These are phyloP conservation scores for Anadara kagoshimensis DNA, from an alignment of 1,140 invertebrate genomes.

Conservation along the genomic window DNA sequence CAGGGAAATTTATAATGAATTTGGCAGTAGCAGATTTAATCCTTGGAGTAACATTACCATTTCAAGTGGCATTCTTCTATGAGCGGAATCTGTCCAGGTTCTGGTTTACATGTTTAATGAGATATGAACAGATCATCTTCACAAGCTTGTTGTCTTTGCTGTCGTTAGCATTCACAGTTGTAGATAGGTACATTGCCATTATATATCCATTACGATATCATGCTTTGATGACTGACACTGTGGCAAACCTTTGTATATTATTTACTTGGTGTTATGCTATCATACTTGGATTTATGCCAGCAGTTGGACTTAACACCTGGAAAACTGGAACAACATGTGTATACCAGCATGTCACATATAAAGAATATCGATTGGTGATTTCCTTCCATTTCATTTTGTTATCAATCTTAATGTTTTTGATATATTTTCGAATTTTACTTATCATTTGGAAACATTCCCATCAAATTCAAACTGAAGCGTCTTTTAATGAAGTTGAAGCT, in stretches of 20 bases:
- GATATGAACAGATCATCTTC: constrained; percentile 39
- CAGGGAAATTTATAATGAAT: constrained; percentile 47
- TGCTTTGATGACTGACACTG: constrained; percentile 36
- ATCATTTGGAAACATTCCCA: constrained; percentile 39
- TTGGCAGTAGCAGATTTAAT: constrained; percentile 45
- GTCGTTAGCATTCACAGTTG: constrained; percentile 38
- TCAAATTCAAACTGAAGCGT: constrained; percentile 32
- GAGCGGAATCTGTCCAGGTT: constrained; percentile 29
- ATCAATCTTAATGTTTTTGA: constrained; percentile 36
- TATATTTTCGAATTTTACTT: constrained; percentile 35
- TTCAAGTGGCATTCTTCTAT: constrained; percentile 44
- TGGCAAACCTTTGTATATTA: constrained; percentile 26
- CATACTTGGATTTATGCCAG: constrained; percentile 17
- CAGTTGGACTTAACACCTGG: constrained; percentile 36
- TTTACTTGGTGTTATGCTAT: constrained; percentile 36
- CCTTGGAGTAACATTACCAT: constrained; percentile 39
- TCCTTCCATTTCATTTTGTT: constrained; percentile 28
- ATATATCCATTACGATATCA: constrained; percentile 39
- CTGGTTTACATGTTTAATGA: constrained; percentile 33
- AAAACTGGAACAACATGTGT: constrained; percentile 30
- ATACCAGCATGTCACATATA: constrained; percentile 42
- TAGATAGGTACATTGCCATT: constrained; percentile 47
- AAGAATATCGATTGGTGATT: constrained; percentile 24
- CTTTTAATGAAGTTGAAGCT: not conserved
- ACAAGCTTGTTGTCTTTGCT: constrained; percentile 41